A percentile compares a stretch with the other conserved stretches of the same genome.
Conservation (phyloP, 35 echinoderm and acorn worm genomes). For the Apostichopus californicus region DNA sequence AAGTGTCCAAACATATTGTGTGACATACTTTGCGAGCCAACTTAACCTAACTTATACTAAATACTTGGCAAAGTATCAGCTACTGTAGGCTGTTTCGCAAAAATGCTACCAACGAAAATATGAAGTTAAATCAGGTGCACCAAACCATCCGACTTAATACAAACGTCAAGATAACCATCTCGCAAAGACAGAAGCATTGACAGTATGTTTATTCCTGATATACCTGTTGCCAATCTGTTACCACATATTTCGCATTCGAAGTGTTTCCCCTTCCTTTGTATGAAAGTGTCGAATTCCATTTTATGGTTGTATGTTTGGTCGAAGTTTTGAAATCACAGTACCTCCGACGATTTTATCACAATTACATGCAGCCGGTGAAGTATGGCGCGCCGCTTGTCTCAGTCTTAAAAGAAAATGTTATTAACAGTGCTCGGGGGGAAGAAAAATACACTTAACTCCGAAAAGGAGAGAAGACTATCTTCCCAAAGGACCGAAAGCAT, state of each 20-base stretch:
- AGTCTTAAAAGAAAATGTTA: no score
- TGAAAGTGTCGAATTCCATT: conserved; percentile 3
- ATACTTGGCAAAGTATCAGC: neutral
- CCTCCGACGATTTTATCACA: no score
- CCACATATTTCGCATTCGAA: conserved; percentile 25
- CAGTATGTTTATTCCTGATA: no score
- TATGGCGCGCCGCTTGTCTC: no score
- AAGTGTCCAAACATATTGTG: no score
- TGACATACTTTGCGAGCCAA: neutral
- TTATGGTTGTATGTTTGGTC: neutral
- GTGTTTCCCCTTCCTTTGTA: neutral
- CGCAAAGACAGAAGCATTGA: neutral
- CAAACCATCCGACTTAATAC: no score
- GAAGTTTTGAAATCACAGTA: no score
- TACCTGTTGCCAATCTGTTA: conserved; percentile 24
- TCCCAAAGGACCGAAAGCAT: no score
- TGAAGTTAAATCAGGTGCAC: neutral
- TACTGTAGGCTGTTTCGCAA: neutral
- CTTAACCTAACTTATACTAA: neutral
- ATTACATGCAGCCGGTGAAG: no score
- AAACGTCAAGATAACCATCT: neutral
- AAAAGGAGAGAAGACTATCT: no score
- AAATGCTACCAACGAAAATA: neutral
- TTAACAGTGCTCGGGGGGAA: no score
- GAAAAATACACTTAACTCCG: no score